Percentiles rank a stretch among this genome's conserved stretches.
Conservation (phyloP, 2,888 invertebrate genomes). For the Philonicus albiceps region DNA sequence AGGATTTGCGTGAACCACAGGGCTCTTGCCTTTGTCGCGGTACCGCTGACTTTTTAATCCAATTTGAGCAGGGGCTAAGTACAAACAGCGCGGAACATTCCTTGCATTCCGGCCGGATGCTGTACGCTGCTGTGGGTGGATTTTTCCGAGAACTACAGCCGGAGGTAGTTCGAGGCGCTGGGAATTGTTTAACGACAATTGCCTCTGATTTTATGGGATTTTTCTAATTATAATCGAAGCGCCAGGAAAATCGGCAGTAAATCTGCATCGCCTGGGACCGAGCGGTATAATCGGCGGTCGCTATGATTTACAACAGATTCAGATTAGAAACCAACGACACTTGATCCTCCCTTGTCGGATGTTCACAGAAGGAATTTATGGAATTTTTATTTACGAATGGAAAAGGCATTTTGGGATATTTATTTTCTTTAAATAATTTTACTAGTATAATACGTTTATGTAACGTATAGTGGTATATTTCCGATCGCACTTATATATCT, state of each 20-base stretch:
- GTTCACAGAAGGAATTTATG: neutral
- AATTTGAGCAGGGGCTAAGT: conserved; percentile 1
- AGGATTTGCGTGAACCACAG: neutral
- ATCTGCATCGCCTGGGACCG: neutral
- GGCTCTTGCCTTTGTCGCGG: neutral
- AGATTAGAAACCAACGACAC: neutral
- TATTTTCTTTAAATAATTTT: neutral
- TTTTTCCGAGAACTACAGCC: neutral
- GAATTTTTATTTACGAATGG: neutral
- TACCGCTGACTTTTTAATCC: conserved; percentile 31
- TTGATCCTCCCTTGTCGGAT: neutral
- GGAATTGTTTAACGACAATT: neutral
- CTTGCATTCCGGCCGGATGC: neutral
- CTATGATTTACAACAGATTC: neutral
- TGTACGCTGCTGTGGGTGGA: neutral
- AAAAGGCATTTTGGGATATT: neutral
- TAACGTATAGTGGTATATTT: no score
- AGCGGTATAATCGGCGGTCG: neutral
- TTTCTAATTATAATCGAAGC: conserved; percentile 18
- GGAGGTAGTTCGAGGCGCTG: neutral
- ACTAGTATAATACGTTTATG: no score
- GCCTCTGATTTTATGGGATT: neutral
- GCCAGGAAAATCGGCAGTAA: neutral
- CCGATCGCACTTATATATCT: no score
- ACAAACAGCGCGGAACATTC: neutral